Percentiles rank a stretch among this genome's conserved stretches.
These are phyloP conservation scores for Aethina tumida DNA, from an alignment of 1,140 invertebrate genomes.

Conservation along the genomic window DNA sequence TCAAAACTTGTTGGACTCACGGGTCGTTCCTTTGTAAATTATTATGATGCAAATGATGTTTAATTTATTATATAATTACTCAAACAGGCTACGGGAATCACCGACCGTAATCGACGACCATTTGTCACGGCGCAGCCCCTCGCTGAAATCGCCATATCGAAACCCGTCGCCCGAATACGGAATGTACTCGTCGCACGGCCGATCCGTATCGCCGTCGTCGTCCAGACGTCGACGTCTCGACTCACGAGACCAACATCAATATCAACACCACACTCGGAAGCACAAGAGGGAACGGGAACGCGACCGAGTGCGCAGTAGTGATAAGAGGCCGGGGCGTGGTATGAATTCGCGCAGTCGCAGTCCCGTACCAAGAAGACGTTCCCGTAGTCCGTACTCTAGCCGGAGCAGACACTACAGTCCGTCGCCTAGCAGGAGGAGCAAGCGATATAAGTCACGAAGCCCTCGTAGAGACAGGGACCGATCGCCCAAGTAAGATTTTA, in stretches of 20 bases:
- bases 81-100: too few species aligned
- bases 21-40: too few species aligned
- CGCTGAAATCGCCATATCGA: too few species aligned
- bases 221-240: constrained; percentile 34
- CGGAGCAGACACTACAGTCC: constrained; percentile 27
- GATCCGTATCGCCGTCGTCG: constrained; percentile 26
- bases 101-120: constrained; percentile 26
- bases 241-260: constrained; percentile 36
- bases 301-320: too few species aligned
- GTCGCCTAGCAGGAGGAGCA: constrained; percentile 25
- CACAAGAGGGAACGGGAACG: constrained; percentile 39
- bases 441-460: constrained; percentile 26
- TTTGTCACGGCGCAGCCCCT: constrained; percentile 7
- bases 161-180: too few species aligned
- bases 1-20: too few species aligned
- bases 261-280: too few species aligned
- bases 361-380: constrained; percentile 25
- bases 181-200: too few species aligned
- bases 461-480: constrained; percentile 30
- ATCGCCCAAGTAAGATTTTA: constrained; percentile 21
- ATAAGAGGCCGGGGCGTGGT: too few species aligned
- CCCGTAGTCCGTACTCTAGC: constrained; percentile 34
- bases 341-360: constrained; percentile 20
- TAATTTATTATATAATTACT: too few species aligned
- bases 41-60: too few species aligned